These are phyloP conservation scores for Orientallactaga sibirica DNA, from an alignment of 2,797 vertebrate species.

Conservation along the genomic window DNA sequence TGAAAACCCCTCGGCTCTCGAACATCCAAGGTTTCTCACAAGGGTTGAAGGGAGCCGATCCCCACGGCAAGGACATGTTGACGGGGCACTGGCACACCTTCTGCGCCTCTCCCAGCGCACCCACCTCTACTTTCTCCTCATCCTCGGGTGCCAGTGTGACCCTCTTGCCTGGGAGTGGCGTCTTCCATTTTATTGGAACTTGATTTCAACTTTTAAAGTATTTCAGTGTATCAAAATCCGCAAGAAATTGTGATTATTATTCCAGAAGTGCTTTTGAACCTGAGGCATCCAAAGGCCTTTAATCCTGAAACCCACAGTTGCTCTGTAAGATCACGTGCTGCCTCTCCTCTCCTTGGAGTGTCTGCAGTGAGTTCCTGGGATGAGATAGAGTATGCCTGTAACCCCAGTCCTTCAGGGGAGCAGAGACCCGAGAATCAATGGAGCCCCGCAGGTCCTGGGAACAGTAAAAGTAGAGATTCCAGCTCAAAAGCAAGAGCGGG, in stretches of 20 bases:
- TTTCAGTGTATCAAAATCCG: neutral
- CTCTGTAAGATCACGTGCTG: neutral
- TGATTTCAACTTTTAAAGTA: constrained; percentile 17
- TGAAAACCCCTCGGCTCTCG: neutral
- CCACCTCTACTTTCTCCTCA: neutral
- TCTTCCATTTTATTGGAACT: neutral
- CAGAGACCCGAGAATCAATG: too few relatives aligned
- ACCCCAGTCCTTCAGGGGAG: too few relatives aligned
- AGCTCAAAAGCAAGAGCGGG: too few relatives aligned
- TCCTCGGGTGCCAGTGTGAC: neutral
- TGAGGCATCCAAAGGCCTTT: neutral
- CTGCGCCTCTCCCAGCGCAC: neutral
- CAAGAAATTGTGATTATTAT: neutral
- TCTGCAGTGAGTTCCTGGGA: neutral
- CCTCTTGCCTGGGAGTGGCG: neutral
- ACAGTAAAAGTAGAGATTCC: too few relatives aligned
- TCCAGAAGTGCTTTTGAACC: neutral
- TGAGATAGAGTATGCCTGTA: neutral
- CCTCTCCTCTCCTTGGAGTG: neutral
- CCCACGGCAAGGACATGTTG: neutral
- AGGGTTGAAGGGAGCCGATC: neutral
- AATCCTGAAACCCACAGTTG: neutral
- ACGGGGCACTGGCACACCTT: neutral
- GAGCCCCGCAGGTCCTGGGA: too few relatives aligned
- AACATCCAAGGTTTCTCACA: neutral